These are phyloP conservation scores for Chloroclystis v-ata DNA, from an alignment of 2,888 invertebrate genomes.

Conservation along the genomic window DNA sequence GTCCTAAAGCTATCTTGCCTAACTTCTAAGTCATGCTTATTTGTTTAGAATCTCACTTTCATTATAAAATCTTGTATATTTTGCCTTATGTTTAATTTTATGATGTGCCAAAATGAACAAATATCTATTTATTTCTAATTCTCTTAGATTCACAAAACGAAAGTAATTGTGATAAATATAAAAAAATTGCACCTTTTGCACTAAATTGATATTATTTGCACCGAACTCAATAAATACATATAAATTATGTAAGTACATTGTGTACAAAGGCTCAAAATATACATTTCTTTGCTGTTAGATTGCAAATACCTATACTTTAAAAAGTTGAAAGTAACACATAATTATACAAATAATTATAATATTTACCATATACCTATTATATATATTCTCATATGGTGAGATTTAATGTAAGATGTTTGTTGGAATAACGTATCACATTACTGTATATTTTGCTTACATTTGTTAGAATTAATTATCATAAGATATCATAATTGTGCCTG, in stretches of 20 bases:
- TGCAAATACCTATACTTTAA: too few relatives aligned
- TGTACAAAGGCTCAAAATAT: slow-evolving; percentile 21
- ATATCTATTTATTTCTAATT: neutral
- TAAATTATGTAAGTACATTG: slow-evolving; percentile 1
- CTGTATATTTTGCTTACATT: slow-evolving; percentile 4
- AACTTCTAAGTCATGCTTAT: neutral
- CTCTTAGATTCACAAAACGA: neutral
- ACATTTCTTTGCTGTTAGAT: slow-evolving; percentile 12
- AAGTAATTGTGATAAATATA: slow-evolving; percentile 1
- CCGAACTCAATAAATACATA: slow-evolving; percentile 7
- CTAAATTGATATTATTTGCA: slow-evolving; percentile 11
- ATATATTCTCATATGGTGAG: too few relatives aligned
- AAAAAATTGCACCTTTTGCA: slow-evolving; percentile 5
- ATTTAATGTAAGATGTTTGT: slow-evolving; percentile 33
- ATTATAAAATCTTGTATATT: too few relatives aligned
- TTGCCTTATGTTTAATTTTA: slow-evolving; percentile 10
- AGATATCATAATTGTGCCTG: slow-evolving; percentile 57
- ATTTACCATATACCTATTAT: too few relatives aligned
- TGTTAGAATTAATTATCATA: slow-evolving; percentile 51
- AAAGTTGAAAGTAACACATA: too few relatives aligned
- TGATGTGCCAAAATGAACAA: slow-evolving; percentile 19
- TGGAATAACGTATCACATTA: slow-evolving; percentile 9
- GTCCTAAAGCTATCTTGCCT: too few relatives aligned
- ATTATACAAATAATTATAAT: too few relatives aligned
- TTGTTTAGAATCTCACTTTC: neutral